phyloP scores from a whole-genome alignment of 2,113 vertebrate species.

The Cynopterus brachyotis region DNA sequence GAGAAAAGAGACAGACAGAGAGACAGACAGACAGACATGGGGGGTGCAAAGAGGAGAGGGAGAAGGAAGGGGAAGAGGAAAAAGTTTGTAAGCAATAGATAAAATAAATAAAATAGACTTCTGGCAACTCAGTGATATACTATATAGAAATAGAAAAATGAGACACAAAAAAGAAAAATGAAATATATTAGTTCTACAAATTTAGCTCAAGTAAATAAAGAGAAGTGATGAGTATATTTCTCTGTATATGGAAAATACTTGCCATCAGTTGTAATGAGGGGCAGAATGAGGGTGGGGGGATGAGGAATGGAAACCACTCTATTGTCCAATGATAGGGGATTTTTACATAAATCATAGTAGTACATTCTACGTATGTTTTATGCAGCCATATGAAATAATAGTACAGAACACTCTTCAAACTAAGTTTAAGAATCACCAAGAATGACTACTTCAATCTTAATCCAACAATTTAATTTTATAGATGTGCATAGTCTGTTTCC shows the following conservation, averaged over 20 bases:
- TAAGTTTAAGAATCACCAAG: background rate
- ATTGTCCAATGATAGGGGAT: background rate
- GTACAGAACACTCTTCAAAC: background rate
- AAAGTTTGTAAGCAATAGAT: background rate
- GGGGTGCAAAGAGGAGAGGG: rapidly evolving
- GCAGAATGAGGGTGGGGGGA: too few species aligned
- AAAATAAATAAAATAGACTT: background rate
- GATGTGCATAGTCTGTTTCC: background rate
- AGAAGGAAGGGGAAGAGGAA: too few species aligned
- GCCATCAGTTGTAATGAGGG: background rate
- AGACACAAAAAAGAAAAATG: background rate
- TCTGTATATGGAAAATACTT: background rate
- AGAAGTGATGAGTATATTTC: background rate
- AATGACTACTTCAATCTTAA: background rate
- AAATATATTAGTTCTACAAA: background rate
- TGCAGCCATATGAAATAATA: background rate
- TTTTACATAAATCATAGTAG: background rate
- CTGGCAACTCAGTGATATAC: background rate
- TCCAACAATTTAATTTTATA: background rate
- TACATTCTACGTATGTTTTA: background rate
- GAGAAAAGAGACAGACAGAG: too few species aligned
- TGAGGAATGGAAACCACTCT: background rate
- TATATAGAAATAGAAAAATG: background rate
- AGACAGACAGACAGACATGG: background rate
- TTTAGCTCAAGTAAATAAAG: background rate